Evolutionary conservation across 1,140 invertebrate species (phyloP), one percentile per base, ranked within the genome.

Genomic region (Hirudo medicinalis): DNA sequence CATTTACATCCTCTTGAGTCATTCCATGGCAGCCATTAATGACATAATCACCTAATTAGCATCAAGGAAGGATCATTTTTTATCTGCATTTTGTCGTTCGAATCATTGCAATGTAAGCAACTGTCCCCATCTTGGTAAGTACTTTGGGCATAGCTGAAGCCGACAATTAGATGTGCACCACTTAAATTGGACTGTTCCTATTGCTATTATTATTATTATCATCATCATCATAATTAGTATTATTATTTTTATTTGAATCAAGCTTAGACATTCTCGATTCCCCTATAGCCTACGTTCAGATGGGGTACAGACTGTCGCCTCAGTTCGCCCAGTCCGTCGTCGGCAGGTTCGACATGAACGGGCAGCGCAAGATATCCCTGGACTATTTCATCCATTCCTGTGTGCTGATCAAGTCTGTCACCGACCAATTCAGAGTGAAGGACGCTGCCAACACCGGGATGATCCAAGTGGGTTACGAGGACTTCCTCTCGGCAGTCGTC

Each of bases 311-410:
- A 60, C 88, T 94, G 73, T 86, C 88, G 32, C 87, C 87, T 6
- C 87, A 90, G 53, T 93, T 93, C 77, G 86, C 90, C 20, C 85
- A 85, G 69, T 87, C 88, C 74, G 79, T 93, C 67, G 84, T 89
- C 13, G 85, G 85, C 75, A 88, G 88, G 81, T 87, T 87, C 78
- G 80, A 81, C 78, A 86, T 88, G 2, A 79, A 82, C 75, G 80
- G 81, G 32, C 77, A 75, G 57, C 75, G 77, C 66, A 73, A 69
- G 15, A 72, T 93, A 49, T 89, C 89, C 0, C 87, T 93, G 40
- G 91, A 93, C 82, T 88, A 89, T 74, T 94, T 94, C 77, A 92
- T 94, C 76, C 89, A 92, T 29, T 79, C 89, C 2, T 92, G 90
- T 81, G 88, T 93, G 19, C 89, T 92, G 83, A 87, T 94, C 68